Percentiles rank a stretch among this genome's conserved stretches.
Evolutionary conservation across 1,140 invertebrate genomes (phyloP).

Genomic region (Sycophila sp.): DNA sequence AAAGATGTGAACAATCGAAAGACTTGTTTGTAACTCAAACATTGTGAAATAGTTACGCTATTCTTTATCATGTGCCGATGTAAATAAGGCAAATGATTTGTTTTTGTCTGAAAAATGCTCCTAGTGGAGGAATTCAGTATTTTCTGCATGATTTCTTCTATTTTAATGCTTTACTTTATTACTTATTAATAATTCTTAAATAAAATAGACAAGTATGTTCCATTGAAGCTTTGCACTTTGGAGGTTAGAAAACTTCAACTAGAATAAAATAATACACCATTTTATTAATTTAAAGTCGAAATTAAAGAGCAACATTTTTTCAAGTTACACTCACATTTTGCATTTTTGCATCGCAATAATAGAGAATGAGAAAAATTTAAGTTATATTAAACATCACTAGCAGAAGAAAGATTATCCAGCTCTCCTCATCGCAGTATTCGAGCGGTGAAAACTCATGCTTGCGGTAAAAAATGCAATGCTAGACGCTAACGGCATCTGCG

Average conservation of each 20-base stretch:
- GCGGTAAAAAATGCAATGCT: not conserved
- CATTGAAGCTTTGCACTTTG: not conserved
- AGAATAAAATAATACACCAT: not conserved
- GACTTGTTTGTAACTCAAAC: conserved; percentile 16
- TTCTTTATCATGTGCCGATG: not conserved
- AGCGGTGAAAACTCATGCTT: not conserved
- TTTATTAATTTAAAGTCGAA: not conserved
- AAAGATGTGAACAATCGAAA: conserved; percentile 37
- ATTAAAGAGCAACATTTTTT: no score
- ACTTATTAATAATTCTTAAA: not conserved
- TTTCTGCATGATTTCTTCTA: conserved; percentile 52
- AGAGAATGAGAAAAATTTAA: not conserved
- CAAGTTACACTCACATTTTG: no score
- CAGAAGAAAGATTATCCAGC: not conserved
- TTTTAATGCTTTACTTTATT: conserved; percentile 1
- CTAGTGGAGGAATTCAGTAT: conserved; percentile 42
- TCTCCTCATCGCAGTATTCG: not conserved
- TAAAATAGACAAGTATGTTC: not conserved
- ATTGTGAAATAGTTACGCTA: conserved; percentile 3
- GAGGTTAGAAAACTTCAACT: conserved; percentile 12
- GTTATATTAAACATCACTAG: not conserved
- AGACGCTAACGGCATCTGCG: not conserved
- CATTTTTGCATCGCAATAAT: no score
- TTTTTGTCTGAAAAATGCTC: conserved; percentile 33
- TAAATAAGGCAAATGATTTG: conserved; percentile 28